Evolutionary conservation across 2,113 vertebrate genomes (phyloP), one percentile per base, ranked within the genome.

Genomic region (Chlorodrepanis virens): DNA sequence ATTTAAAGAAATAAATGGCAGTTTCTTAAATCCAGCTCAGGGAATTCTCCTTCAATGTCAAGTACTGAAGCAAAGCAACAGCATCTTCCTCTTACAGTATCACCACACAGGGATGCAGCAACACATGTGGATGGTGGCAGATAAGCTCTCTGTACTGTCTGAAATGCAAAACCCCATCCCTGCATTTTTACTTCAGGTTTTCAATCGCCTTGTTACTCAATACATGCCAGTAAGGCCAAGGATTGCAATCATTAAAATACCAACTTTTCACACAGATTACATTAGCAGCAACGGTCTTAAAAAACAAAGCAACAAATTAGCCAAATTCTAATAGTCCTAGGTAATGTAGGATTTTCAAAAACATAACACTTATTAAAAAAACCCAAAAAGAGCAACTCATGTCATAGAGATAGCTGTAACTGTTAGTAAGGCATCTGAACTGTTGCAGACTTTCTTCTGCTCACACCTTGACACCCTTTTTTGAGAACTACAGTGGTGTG

Each of bases 401-500:
- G 21, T 50, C 17, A 67, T 25, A 42, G 13, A 59, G 53, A 76
- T 33, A 59, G 15, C 19, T 9, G 4, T 14, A 15, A 33, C 40
- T 65, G 29, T 39, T 49, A 67, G 31, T 20, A 68, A 71, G 10
- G 17, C 6, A 69, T 24, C 27, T 12, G 25, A 21, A 61, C 40
- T 49, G 40, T 8, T 24, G 21, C 39, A 61, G 45, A 67, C 3
- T 0, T 52, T n/a, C 11, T 61, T 33, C 45, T 90, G 17, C 71
- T 80, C n/a, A 40, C 17, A 54, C 6, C 11, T 69, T 63, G 8
- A 2, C 22, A 21, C 8, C 5, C 20, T 23, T 59, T 74, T 54
- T n/a, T 28, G 12, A 83, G 31, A 57, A 8, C 20, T 61, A 35
- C 9, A 24, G 18, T 33, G 22, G 19, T n/a, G 45, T 0, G 0